Conservation (phyloP, 2,797 vertebrate species). For the Sphaeramia orbicularis region DNA sequence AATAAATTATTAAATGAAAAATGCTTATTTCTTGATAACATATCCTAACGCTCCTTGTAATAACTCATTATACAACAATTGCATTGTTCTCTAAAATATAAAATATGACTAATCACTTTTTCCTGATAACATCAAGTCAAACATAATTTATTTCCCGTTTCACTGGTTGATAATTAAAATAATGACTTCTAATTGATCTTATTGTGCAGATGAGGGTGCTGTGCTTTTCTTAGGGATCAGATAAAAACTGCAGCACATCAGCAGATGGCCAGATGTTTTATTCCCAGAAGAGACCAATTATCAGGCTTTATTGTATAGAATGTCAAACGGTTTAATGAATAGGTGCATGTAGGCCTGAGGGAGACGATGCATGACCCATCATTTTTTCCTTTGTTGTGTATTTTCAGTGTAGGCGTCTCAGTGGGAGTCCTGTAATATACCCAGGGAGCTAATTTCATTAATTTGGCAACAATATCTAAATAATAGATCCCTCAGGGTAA, state of each 20-base stretch:
- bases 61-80: no score
- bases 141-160: not conserved
- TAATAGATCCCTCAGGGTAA: constrained; percentile 48
- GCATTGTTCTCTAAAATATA: no score
- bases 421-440: constrained; percentile 20
- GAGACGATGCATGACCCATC: not conserved
- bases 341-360: constrained; percentile 7
- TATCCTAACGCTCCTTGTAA: no score
- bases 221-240: not conserved
- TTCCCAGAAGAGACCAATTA: constrained; percentile 18
- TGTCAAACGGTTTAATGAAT: not conserved
- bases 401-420: constrained; percentile 7
- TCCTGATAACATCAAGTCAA: no score
- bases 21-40: no score
- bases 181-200: not conserved
- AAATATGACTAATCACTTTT: no score
- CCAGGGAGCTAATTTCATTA: constrained; percentile 51
- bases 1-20: no score
- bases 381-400: constrained; percentile 12
- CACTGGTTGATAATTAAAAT: not conserved
- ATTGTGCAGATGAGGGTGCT: not conserved
- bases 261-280: constrained; percentile 2
- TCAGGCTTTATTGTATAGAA: not conserved
- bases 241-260: not conserved
- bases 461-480: constrained; percentile 31